phyloP scores from a whole-genome alignment of 2,888 invertebrate genomes.

The Apamea monoglypha region DNA sequence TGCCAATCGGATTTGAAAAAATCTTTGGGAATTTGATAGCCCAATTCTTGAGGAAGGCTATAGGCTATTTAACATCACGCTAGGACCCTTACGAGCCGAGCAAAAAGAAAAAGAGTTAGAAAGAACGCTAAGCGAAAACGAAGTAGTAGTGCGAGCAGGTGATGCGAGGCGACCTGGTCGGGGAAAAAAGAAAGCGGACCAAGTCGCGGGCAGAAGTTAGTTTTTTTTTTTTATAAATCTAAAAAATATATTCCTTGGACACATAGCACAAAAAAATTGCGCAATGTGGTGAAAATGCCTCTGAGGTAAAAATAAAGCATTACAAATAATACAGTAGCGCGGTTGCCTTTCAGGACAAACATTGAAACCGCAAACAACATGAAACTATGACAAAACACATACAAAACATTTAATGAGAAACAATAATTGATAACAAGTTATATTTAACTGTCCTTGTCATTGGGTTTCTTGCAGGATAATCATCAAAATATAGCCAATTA shows the following conservation, averaged over 20 bases:
- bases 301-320: constrained; percentile 5
- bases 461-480: not conserved
- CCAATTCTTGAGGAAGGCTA: too few species aligned
- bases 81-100: too few species aligned
- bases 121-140: too few species aligned
- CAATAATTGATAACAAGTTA: constrained; percentile 31
- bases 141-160: too few species aligned
- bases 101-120: too few species aligned
- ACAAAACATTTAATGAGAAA: constrained; percentile 38
- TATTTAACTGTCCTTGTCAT: constrained; percentile 6
- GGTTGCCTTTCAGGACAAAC: constrained; percentile 8
- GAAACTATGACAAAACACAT: constrained; percentile 4
- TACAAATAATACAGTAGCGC: not conserved
- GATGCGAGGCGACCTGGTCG: too few species aligned
- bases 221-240: not conserved
- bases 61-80: too few species aligned
- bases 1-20: too few species aligned
- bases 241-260: not conserved
- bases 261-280: not conserved
- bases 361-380: constrained; percentile 45
- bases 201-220: too few species aligned
- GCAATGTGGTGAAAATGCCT: constrained; percentile 4
- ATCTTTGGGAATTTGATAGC: too few species aligned
- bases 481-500: constrained; percentile 2
- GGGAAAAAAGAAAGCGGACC: too few species aligned